phyloP scores from a whole-genome alignment of 1,140 invertebrate species.

The Aphelenchoides avenae region DNA sequence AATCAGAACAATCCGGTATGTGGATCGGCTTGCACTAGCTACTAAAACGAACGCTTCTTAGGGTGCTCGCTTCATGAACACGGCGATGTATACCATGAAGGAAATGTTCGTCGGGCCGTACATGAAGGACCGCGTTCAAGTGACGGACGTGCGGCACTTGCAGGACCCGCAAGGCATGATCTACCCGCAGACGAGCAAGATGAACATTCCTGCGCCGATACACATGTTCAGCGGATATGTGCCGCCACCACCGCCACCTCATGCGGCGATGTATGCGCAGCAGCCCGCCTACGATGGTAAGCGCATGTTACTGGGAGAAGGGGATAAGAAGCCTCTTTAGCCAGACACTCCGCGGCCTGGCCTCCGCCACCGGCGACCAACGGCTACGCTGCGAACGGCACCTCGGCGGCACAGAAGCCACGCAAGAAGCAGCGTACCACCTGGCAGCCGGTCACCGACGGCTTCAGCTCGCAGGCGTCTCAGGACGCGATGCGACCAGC shows the following conservation, averaged over 20 bases:
- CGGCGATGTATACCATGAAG: constrained; percentile 36
- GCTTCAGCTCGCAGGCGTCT: constrained; percentile 17
- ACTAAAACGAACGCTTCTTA: constrained; percentile 12
- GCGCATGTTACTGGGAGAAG: not conserved
- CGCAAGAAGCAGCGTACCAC: constrained; percentile 7
- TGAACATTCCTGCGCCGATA: constrained; percentile 37
- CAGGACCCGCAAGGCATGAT: constrained; percentile 45
- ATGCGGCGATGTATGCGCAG: not conserved
- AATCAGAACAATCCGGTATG: constrained; percentile 81
- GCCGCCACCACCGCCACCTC: constrained; percentile 26
- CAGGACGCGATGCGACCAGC: constrained; percentile 11
- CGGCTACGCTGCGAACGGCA: not conserved
- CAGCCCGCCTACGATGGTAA: not conserved
- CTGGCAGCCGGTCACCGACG: constrained; percentile 4
- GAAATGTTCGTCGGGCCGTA: constrained; percentile 27
- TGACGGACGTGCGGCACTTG: constrained; percentile 13
- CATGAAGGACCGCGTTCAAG: constrained; percentile 15
- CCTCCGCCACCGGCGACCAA: constrained; percentile 14
- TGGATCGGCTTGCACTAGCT: not conserved
- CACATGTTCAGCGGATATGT: constrained; percentile 42
- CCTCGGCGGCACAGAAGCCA: constrained; percentile 2
- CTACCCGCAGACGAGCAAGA: constrained; percentile 20
- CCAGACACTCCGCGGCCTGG: constrained; percentile 11
- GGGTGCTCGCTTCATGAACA: constrained; percentile 37
- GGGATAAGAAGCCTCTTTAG: constrained; percentile 2